Percentiles rank a stretch among this genome's conserved stretches.
Evolutionary conservation across 1,140 invertebrate genomes (phyloP).

Genomic region (Drosophila bipectinata): DNA sequence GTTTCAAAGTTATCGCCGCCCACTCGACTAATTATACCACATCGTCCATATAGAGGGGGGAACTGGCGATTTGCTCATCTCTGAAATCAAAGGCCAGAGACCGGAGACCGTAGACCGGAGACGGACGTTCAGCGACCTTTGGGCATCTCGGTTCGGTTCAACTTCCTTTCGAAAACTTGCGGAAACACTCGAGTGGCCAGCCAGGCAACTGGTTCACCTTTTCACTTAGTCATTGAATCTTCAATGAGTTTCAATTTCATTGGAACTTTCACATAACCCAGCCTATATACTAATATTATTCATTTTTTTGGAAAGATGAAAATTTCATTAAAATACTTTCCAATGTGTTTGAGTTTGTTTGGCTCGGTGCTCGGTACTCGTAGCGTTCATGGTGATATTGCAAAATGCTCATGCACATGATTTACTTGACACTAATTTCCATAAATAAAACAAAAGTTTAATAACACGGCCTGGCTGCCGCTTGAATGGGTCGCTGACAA

Average conservation of each 20-base stretch:
- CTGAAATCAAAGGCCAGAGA: slow-evolving; percentile 26
- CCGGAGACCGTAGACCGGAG: slow-evolving; percentile 4
- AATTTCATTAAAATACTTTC: slow-evolving; percentile 50
- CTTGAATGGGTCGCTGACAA: slow-evolving; percentile 67
- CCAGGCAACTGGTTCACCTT: slow-evolving; percentile 68
- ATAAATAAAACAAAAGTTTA: slow-evolving; percentile 79
- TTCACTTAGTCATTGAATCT: slow-evolving; percentile 57
- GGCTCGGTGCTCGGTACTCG: background rate
- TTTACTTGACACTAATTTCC: slow-evolving; percentile 83
- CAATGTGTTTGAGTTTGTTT: slow-evolving; percentile 22
- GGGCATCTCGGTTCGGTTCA: slow-evolving; percentile 21
- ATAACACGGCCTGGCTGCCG: slow-evolving; percentile 49
- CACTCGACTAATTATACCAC: slow-evolving; percentile 46
- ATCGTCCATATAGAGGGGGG: slow-evolving; percentile 40
- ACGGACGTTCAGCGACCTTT: slow-evolving; percentile 75
- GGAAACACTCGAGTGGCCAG: slow-evolving; percentile 44
- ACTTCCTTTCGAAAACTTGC: slow-evolving; percentile 60
- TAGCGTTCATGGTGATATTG: slow-evolving; percentile 19
- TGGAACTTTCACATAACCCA: slow-evolving; percentile 48
- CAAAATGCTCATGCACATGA: slow-evolving; percentile 68
- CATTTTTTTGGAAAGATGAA: slow-evolving; percentile 32
- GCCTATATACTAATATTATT: slow-evolving; percentile 20
- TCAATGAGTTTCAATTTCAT: slow-evolving; percentile 54
- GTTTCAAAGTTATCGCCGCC: slow-evolving; percentile 52
- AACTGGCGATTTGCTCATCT: slow-evolving; percentile 40